Evolutionary conservation across 2,888 invertebrate species (phyloP), one percentile per base, ranked within the genome.

Genomic region (Octonoba sinensis): DNA sequence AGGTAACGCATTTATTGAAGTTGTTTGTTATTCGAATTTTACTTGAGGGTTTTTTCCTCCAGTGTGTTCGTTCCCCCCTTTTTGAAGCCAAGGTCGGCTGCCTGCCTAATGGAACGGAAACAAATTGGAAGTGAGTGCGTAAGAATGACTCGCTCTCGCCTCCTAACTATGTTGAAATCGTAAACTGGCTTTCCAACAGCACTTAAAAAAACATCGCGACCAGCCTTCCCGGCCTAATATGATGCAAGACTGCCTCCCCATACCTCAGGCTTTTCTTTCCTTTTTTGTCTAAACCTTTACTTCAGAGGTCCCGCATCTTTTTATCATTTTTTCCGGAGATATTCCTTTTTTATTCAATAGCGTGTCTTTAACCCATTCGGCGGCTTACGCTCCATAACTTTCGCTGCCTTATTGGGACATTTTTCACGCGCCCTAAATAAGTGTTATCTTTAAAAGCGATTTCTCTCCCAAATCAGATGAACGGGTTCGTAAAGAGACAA

Each of bases 101-200:
- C 49, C 70, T 66, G 54, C 74, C 81, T 82, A 82, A 82, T 82
- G 81, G 81, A 82, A 82, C 70, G 74, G 74, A 70, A 75, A 82
- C 74, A 82, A 82, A 82, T 82, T 82, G 81, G 81, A 75, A 82
- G 81, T 70, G 81, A 82, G 73, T 81, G 79, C 62, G 54, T 73
- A 67, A 74, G 62, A 46, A 60, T 73, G 69, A 81, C 67, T 73
- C 79, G 64, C 56, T 59, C 79, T 67, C 62, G 67, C 74, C 70
- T 70, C 74, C 74, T 82, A 82, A 75, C 81, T 82, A 74, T 65
- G 75, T 82, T 82, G 81, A 82, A 82, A 82, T 82, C 81, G 70
- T 82, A 82, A 82, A 82, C 81, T 75, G n/a, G 36, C 36, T 36
- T 36, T 36, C 36, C 36, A 8, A 36, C 36, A 36, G 36, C 36